Evolutionary conservation across 2,797 vertebrate genomes (phyloP), one percentile per base, ranked within the genome.

Genomic region (Arrhamphus sclerolepis): DNA sequence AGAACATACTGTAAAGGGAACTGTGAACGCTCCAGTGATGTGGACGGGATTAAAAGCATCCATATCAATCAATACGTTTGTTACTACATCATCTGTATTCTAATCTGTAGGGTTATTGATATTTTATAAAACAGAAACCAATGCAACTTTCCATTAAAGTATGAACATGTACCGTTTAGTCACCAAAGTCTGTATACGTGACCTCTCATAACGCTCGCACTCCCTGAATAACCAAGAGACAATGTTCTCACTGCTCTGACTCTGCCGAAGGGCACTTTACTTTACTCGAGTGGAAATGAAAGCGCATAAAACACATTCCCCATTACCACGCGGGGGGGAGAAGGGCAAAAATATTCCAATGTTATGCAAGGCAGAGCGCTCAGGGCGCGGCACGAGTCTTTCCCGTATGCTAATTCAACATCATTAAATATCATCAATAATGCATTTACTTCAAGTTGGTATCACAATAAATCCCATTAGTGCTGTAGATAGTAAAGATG

Each of bases 351-450:
- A 70, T 40, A 79, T 76, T 62, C 69, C 65, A 60, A 55, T 60
- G 69, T 76, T 83, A 80, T 77, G 72, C 75, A 71, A 78, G 68
- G 50, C 47, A 68, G 48, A 77, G 63, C 0, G 83, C 87, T 88
- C 54, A 67, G 73, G 81, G 85, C 85, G 61, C 6, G 31, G 71
- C 73, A 80, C 55, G 41, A 82, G 59, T 57, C 48, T 79, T 82
- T 82, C 54, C 79, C 38, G 16, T 78, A 84, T 85, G 81, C 74
- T 85, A 89, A 89, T 89, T 77, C 62, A 66, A 69, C 77, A 74
- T 85, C 76, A 87, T 90, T 90, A 87, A 81, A 85, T 69, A 72
- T 81, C 82, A 91, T 91, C 83, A 87, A 91, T 90, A 86, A 90
- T 91, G 68, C 78, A 91, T 87, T 87, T 78, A 89, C 84, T 85